Percentiles rank a stretch among this genome's conserved stretches.
phyloP scores from a whole-genome alignment of 2,888 invertebrate species.

The Galeruca laticollis region DNA sequence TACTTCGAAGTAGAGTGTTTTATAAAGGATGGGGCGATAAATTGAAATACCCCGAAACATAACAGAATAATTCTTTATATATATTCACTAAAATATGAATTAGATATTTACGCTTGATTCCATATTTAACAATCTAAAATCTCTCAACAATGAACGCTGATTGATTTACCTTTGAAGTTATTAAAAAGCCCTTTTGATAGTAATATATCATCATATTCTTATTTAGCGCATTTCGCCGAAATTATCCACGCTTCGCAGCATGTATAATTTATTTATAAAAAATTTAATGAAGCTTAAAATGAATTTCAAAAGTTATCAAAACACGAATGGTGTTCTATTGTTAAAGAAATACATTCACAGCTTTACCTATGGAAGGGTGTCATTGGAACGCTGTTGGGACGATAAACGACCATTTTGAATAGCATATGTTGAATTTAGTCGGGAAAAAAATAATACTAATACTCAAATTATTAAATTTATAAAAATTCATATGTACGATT shows the following conservation, averaged over 20 bases:
- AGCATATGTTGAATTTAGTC: conserved; percentile 15
- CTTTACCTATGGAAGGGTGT: conserved; percentile 28
- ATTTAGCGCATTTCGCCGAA: conserved; percentile 1
- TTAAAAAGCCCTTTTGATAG: background rate
- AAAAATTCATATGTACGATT: too few species aligned
- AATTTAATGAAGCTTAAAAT: conserved; percentile 47
- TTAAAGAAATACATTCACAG: conserved; percentile 41
- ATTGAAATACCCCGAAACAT: too few species aligned
- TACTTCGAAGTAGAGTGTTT: too few species aligned
- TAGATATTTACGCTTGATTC: too few species aligned
- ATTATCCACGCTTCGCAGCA: conserved; percentile 13
- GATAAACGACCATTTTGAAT: conserved; percentile 30
- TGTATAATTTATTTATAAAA: conserved; percentile 20
- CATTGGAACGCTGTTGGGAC: conserved; percentile 2
- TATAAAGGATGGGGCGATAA: too few species aligned
- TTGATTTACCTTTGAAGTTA: background rate
- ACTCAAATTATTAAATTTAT: too few species aligned
- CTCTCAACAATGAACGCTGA: background rate
- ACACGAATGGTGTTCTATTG: conserved; percentile 52
- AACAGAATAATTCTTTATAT: too few species aligned
- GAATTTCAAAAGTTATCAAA: conserved; percentile 53
- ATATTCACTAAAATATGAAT: too few species aligned
- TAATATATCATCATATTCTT: background rate
- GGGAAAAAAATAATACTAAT: too few species aligned
- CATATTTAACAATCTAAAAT: background rate